These are phyloP conservation scores for Orthonyx spaldingii DNA, from an alignment of 2,113 vertebrate species.

Conservation along the genomic window DNA sequence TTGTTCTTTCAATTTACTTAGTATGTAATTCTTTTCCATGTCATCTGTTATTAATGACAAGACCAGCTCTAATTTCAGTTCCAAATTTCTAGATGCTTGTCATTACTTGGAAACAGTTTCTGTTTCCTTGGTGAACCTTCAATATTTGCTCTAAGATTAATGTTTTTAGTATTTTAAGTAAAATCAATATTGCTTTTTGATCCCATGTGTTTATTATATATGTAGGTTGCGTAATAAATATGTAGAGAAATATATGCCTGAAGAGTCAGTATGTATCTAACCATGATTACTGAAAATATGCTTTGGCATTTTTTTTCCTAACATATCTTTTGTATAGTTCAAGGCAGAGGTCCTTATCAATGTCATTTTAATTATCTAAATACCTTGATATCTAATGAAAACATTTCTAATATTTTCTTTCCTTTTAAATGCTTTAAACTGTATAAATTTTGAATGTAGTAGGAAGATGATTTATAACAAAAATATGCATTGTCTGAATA, in stretches of 20 bases:
- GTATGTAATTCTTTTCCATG: background rate
- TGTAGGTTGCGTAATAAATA: background rate
- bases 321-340: background rate
- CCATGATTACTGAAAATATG: background rate
- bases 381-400: background rate
- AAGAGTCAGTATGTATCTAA: background rate
- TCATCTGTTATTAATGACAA: background rate
- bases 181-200: background rate
- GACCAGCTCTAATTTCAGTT: background rate
- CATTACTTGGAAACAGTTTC: background rate
- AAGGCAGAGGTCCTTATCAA: background rate
- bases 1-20: background rate
- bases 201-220: background rate
- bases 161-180: background rate
- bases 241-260: background rate
- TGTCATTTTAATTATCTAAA: background rate
- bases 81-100: background rate
- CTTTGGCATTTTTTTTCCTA: background rate
- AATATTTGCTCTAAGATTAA: background rate
- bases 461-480: no score
- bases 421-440: background rate
- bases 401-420: background rate
- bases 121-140: background rate
- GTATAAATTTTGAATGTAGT: background rate
- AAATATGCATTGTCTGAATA: no score